Evolutionary conservation across 2,888 invertebrate species (phyloP), one percentile per base, ranked within the genome.

Genomic region (Nectonema munidae): DNA sequence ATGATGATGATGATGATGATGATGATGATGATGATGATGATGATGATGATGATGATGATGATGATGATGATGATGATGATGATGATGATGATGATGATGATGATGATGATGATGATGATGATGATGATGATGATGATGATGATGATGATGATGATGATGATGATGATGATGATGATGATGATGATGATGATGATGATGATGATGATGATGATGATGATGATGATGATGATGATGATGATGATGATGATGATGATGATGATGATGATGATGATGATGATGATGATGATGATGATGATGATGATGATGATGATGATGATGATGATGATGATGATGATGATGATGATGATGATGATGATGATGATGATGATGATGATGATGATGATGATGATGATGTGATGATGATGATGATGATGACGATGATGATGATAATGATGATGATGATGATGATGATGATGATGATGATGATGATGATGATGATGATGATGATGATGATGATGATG

Each of bases 1-100:
- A 25, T 25, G n/a, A 25, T 25, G n/a, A 25, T 25, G 25, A 25
- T 25, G 25, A 25, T 25, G 25, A 25, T 25, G 25, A 25, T 25
- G 25, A 25, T 25, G 25, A 25, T 25, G 25, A 25, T 25, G 25
- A 25, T 25, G 25, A 25, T 25, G 25, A 25, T 25, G 25, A 25
- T 25, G 25, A 25, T 25, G 25, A 25, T 25, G 25, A 25, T 25
- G 25, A 25, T 25, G 25, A 25, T 25, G 25, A 25, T 25, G 25
- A 25, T 25, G n/a, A 25, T 25, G 25, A 25, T 25, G 25, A 25
- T 25, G 25, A 25, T 25, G 25, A n/a, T 6, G n/a, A 25, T n/a
- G n/a, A 25, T 9, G 25, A 25, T 25, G n/a, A n/a, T n/a, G n/a
- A 25, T 25, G n/a, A 25, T 25, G n/a, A 25, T 25, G n/a, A 25